Conservation (phyloP, 2,113 vertebrate species). For the Lasiurus cinereus region DNA sequence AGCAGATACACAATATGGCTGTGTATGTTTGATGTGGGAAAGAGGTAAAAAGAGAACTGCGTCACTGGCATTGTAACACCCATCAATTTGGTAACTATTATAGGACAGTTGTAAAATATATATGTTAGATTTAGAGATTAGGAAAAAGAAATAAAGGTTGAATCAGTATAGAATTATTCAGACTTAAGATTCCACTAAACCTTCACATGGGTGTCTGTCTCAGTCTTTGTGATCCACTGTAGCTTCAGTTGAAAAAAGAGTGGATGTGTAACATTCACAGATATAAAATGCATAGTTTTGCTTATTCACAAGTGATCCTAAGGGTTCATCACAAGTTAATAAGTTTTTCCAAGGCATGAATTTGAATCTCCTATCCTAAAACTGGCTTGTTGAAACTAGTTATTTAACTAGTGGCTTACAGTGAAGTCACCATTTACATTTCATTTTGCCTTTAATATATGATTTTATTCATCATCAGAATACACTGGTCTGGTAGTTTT, state of each 20-base stretch:
- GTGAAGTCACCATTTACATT: constrained; percentile 1
- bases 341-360: not conserved
- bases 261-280: constrained; percentile 40
- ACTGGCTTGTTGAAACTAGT: not conserved
- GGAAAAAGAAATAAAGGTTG: not conserved
- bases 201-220: not conserved
- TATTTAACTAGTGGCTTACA: not conserved
- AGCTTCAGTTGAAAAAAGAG: constrained; percentile 1
- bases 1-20: not conserved
- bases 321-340: not conserved
- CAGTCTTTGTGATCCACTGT: not conserved
- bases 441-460: constrained; percentile 27
- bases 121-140: not conserved
- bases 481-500: not conserved
- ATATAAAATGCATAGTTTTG: not conserved
- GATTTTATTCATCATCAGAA: constrained; percentile 35
- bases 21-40: not conserved
- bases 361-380: constrained; percentile 47
- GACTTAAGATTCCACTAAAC: constrained; percentile 11
- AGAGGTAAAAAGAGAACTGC: constrained; percentile 24
- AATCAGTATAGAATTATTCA: not conserved
- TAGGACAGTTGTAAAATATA: not conserved
- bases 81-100: constrained; percentile 4
- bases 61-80: not conserved
- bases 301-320: not conserved